A percentile compares a stretch with the other conserved stretches of the same genome.
phyloP scores from a whole-genome alignment of 1,140 invertebrate species.

The Acromyrmex charruanus region DNA sequence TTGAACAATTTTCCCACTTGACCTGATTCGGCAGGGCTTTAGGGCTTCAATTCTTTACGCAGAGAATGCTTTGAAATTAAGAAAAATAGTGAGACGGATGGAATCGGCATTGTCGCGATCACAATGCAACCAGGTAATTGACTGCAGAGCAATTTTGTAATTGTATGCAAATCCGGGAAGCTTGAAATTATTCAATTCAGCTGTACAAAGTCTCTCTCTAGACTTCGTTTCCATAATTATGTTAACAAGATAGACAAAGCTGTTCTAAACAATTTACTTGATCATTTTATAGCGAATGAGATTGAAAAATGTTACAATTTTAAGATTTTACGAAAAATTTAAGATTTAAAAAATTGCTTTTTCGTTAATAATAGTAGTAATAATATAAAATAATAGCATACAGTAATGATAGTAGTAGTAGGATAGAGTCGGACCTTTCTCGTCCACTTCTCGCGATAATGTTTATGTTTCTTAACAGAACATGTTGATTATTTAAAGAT shows the following conservation, averaged over 20 bases:
- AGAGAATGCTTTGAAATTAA: constrained; percentile 25
- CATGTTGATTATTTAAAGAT: too few species aligned
- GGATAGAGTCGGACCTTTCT: too few species aligned
- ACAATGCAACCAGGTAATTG: constrained; percentile 47
- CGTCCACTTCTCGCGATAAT: too few species aligned
- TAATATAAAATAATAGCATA: too few species aligned
- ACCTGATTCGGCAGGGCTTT: constrained; percentile 54
- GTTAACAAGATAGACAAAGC: constrained; percentile 61
- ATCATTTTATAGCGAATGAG: constrained; percentile 45
- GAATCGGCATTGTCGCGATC: constrained; percentile 57
- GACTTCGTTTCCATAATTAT: constrained; percentile 61
- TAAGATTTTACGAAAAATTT: too few species aligned
- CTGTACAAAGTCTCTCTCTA: constrained; percentile 35
- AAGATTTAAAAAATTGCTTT: not conserved
- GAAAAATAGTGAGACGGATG: constrained; percentile 53
- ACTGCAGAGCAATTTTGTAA: constrained; percentile 61
- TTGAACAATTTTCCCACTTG: constrained; percentile 66
- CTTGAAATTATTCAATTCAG: constrained; percentile 65
- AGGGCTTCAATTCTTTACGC: constrained; percentile 38
- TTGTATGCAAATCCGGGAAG: constrained; percentile 65
- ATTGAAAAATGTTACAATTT: constrained; percentile 5
- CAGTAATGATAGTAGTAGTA: too few species aligned
- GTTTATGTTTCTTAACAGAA: too few species aligned
- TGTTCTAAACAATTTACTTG: constrained; percentile 56
- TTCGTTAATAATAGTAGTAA: not conserved